These are phyloP conservation scores for Ametastegia equiseti DNA, from an alignment of 2,888 invertebrate genomes.

Conservation along the genomic window DNA sequence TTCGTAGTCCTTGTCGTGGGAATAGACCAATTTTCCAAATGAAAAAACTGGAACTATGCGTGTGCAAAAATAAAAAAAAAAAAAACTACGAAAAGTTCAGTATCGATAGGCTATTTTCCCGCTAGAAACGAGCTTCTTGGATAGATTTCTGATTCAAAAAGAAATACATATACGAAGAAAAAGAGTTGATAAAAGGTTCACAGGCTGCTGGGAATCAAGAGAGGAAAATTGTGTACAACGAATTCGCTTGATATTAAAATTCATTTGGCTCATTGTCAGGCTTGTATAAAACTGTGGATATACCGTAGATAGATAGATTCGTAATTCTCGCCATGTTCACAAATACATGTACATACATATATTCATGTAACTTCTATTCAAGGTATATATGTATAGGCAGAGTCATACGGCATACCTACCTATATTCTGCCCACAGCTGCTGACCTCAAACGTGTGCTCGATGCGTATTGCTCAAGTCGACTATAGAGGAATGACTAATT, in stretches of 20 bases:
- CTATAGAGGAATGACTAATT: conserved; percentile 29
- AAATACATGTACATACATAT: neutral
- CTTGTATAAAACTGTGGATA: neutral
- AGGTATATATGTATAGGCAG: neutral
- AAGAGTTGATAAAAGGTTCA: neutral
- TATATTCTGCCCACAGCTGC: conserved; percentile 31
- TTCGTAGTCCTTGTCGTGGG: no score
- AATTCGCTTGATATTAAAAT: conserved; percentile 4
- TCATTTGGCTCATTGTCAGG: neutral
- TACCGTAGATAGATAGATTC: neutral
- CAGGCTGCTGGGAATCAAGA: neutral
- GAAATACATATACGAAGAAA: no score
- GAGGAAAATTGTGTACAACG: neutral
- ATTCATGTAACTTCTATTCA: no score
- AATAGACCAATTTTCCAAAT: no score
- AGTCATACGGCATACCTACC: neutral
- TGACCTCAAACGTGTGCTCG: conserved; percentile 34
- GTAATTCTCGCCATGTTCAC: neutral
- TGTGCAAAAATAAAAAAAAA: no score
- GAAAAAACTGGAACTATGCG: no score
- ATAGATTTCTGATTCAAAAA: no score
- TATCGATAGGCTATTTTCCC: no score
- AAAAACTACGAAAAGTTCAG: no score
- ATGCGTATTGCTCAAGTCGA: conserved; percentile 22
- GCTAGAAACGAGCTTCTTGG: no score